These are phyloP conservation scores for Oncorhynchus mykiss DNA, from an alignment of 2,113 vertebrate genomes.

Conservation along the genomic window DNA sequence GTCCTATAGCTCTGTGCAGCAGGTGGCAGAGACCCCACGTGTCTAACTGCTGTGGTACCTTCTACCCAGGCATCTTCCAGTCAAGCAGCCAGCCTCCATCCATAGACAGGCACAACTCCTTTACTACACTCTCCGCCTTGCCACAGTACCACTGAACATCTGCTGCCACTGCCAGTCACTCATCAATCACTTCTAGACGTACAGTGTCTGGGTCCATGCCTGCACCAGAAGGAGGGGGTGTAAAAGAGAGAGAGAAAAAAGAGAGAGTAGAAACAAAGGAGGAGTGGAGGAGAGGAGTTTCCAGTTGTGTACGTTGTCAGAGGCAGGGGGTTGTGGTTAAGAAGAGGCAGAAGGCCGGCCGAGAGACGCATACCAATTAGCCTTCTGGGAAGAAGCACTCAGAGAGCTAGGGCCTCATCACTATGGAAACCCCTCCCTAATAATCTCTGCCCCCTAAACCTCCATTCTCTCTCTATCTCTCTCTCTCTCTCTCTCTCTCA, in stretches of 20 bases:
- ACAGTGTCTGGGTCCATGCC: constrained; percentile 11
- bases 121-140: not conserved
- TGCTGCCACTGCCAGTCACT: not conserved
- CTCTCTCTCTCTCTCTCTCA: no score
- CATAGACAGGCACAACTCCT: not conserved
- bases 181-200: not conserved
- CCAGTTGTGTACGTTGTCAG: constrained; percentile 89
- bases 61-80: not conserved
- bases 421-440: constrained; percentile 81
- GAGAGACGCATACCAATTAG: constrained; percentile 92
- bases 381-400: constrained; percentile 76
- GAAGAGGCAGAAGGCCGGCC: constrained; percentile 82
- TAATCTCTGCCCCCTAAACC: constrained; percentile 20
- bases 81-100: not conserved
- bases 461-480: constrained; percentile 11
- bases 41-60: no score
- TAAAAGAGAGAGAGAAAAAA: not conserved
- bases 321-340: constrained; percentile 92
- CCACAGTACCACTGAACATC: not conserved
- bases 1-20: not conserved
- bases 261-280: constrained; percentile 36
- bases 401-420: constrained; percentile 76
- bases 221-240: constrained; percentile 5
- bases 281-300: constrained; percentile 70
- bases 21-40: not conserved